phyloP scores from a whole-genome alignment of 2,888 invertebrate genomes.

The Phengaris arion region DNA sequence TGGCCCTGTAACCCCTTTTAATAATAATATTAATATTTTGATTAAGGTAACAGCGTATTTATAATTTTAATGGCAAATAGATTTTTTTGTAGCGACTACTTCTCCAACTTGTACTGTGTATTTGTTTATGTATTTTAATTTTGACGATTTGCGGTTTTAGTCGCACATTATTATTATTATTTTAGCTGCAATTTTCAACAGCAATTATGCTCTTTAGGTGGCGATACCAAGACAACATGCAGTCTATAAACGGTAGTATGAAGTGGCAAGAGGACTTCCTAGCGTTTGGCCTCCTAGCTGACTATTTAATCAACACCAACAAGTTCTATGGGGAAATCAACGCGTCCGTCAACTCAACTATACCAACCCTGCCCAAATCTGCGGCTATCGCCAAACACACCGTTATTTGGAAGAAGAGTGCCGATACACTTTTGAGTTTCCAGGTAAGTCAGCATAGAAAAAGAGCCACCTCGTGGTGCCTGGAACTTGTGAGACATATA shows the following conservation, averaged over 20 bases:
- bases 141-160: too few relatives aligned
- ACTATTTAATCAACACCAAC: constrained; percentile 70
- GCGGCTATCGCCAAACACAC: constrained; percentile 69
- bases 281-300: constrained; percentile 66
- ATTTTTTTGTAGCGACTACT: too few relatives aligned
- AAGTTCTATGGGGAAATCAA: constrained; percentile 72
- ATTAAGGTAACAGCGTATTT: too few relatives aligned
- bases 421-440: constrained; percentile 71
- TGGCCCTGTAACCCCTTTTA: neutral
- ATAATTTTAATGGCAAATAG: too few relatives aligned
- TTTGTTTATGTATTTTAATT: too few relatives aligned
- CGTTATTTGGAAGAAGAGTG: constrained; percentile 71
- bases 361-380: constrained; percentile 65
- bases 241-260: constrained; percentile 75
- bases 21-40: too few relatives aligned
- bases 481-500: too few relatives aligned
- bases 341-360: constrained; percentile 70
- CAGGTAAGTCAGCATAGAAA: constrained; percentile 50
- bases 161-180: too few relatives aligned
- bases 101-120: too few relatives aligned
- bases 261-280: constrained; percentile 75
- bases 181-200: neutral
- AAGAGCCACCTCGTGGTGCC: too few relatives aligned
- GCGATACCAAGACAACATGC: constrained; percentile 75
- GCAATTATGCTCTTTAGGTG: constrained; percentile 51